Evolutionary conservation across 2,888 invertebrate genomes (phyloP), one percentile per base, ranked within the genome.

Genomic region (Lutraria lutraria): DNA sequence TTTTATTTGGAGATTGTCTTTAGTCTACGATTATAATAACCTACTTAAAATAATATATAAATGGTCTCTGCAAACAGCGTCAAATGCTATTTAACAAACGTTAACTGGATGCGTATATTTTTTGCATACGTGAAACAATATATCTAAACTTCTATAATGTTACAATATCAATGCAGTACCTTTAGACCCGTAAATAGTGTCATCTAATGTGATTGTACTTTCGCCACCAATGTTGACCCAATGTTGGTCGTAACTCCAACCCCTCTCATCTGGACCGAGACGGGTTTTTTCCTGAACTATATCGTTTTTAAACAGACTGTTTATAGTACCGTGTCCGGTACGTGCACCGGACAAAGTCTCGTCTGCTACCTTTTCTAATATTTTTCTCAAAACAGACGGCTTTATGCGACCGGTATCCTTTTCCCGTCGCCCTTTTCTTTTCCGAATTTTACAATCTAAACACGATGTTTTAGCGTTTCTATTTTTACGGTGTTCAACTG

Each of bases 301-400:
- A 34, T 81, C 83, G 16, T 76, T 86, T 52, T 84, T 81, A 63
- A 84, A 68, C 56, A 91, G 79, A 88, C 89, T 91, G 21, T 63
- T 56, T 15, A 91, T 84, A n/a, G 91, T 90, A 31, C 92, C 92
- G 19, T 84, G 86, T 29, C 92, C 92, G 31, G 91, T 89, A 12
- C 90, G 89, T 52, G 90, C 92, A 13, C 92, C 92, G 16, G 92
- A 92, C 72, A 92, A 52, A n/a, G 92, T 91, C 25, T 92, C 90
- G 86, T 92, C 91, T 56, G 92, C 92, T 52, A 92, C 91, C 25
- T 86, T 87, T 83, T 92, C 92, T 88, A 92, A 89, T 82, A 92
- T 90, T 76, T 86, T 88, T 21, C 92, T 81, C 29, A 92, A 87
- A 31, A 88, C 83, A 21, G 91, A 84, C 15, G 90, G 89, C 76